Base-by-base conservation (phyloP, 2,888 invertebrate genomes). In the Tetrapedia diversipes region DNA sequence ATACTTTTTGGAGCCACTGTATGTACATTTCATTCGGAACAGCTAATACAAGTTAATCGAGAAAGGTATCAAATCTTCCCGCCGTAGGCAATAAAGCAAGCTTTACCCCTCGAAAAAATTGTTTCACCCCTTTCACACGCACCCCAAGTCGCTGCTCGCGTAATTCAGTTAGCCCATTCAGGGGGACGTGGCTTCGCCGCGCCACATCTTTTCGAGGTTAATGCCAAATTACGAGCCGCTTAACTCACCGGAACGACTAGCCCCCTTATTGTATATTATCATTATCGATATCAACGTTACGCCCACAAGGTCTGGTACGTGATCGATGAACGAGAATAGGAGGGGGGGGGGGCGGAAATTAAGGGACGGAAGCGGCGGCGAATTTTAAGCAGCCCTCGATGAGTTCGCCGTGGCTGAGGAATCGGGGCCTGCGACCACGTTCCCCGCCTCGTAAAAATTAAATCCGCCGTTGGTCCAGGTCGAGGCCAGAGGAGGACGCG, bases 391-490 rank as follows among this genome's bases (percentile, higher is more conserved):
- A 71, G 57, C 4, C 1, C 3, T 0, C 27, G 11, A 19, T 39
- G 19, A 24, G 32, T 32, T n/a, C 24, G 34, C 45, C 32, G 22
- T 34, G 29, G 29, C 0, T 11, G 19, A 22, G 32, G 14, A 29
- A 45, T 45, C 11, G 53, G n/a, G n/a, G n/a, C 8, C 29, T 32
- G 10, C 39, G 14, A 22, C 54, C 19, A n/a, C 39, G 24, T 47
- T 60, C 10, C 14, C 32, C 16, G 41, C 37, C 19, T 45, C 41
- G 29, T 67, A 78, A 78, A 83, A 83, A 83, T 82, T 57, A 63
- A 79, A 81, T 68, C 71, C 63, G 34, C 64, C 16, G n/a, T 24
- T 39, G 39, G 32, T 43, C 22, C 2, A 6, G 14, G 39, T 34
- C 29, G 57, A 68, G 39, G 63, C 53, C 43, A 37, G 63, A 64